These are phyloP conservation scores for Agrotis ipsilon DNA, from an alignment of 2,888 invertebrate genomes.

Conservation along the genomic window DNA sequence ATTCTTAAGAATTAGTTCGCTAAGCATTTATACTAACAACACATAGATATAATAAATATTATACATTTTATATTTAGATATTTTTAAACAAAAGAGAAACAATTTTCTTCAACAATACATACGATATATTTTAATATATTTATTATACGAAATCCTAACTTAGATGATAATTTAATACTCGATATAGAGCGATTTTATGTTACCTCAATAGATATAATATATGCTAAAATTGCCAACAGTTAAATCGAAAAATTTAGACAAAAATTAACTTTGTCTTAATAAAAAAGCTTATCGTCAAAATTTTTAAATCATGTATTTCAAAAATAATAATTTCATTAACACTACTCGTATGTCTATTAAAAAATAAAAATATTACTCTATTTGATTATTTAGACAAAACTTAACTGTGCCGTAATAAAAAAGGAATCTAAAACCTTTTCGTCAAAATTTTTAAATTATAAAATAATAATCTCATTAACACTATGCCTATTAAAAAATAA, in stretches of 20 bases:
- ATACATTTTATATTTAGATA: conserved; percentile 1
- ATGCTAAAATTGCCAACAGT: conserved; percentile 16
- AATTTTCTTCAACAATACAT: not conserved
- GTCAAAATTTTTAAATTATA: too few species aligned
- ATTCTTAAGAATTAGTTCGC: conserved; percentile 25
- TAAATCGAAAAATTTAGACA: too few species aligned
- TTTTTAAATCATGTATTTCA: too few species aligned
- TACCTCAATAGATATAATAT: not conserved
- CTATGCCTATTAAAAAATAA: not conserved
- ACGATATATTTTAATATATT: conserved; percentile 1
- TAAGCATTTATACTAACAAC: conserved; percentile 36
- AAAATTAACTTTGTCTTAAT: too few species aligned
- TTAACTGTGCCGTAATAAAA: too few species aligned
- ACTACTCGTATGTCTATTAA: too few species aligned
- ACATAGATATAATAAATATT: not conserved
- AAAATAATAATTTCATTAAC: too few species aligned
- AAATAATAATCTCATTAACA: too few species aligned
- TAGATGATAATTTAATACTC: conserved; percentile 38
- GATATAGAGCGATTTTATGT: conserved; percentile 4
- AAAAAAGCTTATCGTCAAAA: too few species aligned
- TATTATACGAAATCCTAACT: not conserved
- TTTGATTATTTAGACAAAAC: too few species aligned
- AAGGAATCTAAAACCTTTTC: too few species aligned
- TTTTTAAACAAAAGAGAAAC: conserved; percentile 25
- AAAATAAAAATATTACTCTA: too few species aligned